Evolutionary conservation across 2,113 vertebrate genomes (phyloP).

Genomic region (Paedocypris sp.): DNA sequence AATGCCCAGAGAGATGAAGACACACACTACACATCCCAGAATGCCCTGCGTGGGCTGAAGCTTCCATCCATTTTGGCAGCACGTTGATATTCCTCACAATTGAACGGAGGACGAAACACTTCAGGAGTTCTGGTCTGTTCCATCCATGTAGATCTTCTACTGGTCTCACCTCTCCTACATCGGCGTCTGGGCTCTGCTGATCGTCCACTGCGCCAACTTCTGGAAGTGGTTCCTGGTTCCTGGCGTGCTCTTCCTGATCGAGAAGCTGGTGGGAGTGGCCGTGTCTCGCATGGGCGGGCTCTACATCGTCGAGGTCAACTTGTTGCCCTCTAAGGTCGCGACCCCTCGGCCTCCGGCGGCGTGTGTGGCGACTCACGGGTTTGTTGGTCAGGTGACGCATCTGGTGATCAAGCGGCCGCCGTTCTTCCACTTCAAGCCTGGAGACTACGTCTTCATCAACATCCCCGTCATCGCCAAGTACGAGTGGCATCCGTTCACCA

Average conservation of each 20-base stretch:
- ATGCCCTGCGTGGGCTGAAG: too few species aligned
- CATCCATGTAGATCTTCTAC: slow-evolving; percentile 80
- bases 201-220: slow-evolving; percentile 77
- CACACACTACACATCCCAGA: too few species aligned
- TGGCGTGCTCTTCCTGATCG: slow-evolving; percentile 66
- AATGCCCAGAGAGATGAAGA: too few species aligned
- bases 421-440: slow-evolving; percentile 77
- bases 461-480: slow-evolving; percentile 73
- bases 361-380: too few species aligned
- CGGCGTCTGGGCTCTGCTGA: slow-evolving; percentile 69
- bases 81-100: too few species aligned
- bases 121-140: too few species aligned
- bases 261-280: slow-evolving; percentile 65
- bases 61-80: too few species aligned
- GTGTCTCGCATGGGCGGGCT: slow-evolving; percentile 59
- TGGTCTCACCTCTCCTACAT: slow-evolving; percentile 83
- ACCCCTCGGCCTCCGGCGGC: too few species aligned
- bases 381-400: slow-evolving; percentile 73
- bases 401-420: slow-evolving; percentile 71
- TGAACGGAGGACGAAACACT: too few species aligned
- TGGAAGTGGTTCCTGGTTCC: slow-evolving; percentile 86
- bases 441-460: slow-evolving; percentile 86
- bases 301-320: slow-evolving; percentile 69
- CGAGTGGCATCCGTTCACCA: slow-evolving; percentile 88
- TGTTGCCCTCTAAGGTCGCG: slow-evolving; percentile 79